Conservation (phyloP, 2,888 invertebrate species). For the Chaetoderma sp. region DNA sequence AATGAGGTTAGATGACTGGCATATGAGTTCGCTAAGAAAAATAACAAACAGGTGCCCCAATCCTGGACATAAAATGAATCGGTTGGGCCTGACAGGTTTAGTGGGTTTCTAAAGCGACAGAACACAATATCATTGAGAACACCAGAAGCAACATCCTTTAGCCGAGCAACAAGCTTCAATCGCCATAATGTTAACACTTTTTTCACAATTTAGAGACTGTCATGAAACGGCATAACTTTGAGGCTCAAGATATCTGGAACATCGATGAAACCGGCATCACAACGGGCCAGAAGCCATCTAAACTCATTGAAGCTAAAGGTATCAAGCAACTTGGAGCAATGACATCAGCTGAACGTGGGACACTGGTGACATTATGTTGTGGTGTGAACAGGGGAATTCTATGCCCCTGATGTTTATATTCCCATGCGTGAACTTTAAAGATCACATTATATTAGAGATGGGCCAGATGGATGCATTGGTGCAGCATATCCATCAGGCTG, state of each 20-base stretch:
- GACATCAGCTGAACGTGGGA: constrained; percentile 12
- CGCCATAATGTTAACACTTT: neutral
- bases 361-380: constrained; percentile 19
- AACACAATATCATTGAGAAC: neutral
- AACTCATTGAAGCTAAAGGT: constrained; percentile 1
- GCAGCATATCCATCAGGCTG: constrained; percentile 19
- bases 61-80: neutral
- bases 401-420: constrained; percentile 33
- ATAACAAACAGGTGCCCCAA: neutral
- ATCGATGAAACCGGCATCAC: constrained; percentile 7
- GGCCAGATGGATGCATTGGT: constrained; percentile 24
- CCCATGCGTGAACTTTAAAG: constrained; percentile 18
- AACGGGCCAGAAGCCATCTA: neutral
- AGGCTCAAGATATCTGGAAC: constrained; percentile 4
- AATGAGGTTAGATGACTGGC: neutral
- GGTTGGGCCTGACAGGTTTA: neutral
- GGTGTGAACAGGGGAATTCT: constrained; percentile 18
- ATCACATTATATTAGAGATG: constrained; percentile 22
- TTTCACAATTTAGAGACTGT: constrained; percentile 13
- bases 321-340: neutral
- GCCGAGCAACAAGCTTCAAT: constrained; percentile 17
- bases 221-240: neutral
- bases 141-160: constrained; percentile 16
- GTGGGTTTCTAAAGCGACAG: neutral
- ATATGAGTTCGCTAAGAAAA: neutral